Percentiles rank a stretch among this genome's conserved stretches.
Evolutionary conservation across 2,113 vertebrate genomes (phyloP).

Genomic region (Oncorhynchus keta): DNA sequence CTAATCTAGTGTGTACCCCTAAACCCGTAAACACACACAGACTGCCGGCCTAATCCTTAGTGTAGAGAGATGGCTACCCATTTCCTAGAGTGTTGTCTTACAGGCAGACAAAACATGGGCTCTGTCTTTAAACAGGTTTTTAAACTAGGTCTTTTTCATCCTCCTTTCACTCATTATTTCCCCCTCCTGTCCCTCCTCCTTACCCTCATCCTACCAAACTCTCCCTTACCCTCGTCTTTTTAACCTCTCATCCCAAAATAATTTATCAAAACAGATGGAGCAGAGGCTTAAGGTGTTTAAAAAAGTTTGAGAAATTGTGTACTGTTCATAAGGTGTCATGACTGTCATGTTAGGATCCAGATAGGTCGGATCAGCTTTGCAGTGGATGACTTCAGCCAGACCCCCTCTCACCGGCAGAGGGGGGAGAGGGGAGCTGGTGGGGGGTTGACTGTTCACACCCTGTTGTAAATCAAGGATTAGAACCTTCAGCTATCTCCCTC

Average conservation of each 20-base stretch:
- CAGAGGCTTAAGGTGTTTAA: too few relatives aligned
- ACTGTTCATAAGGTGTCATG: too few relatives aligned
- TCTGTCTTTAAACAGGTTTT: slow-evolving; percentile 9
- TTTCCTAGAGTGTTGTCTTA: slow-evolving; percentile 32
- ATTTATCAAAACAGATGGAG: background rate
- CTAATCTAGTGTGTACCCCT: slow-evolving; percentile 73
- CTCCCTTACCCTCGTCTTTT: background rate
- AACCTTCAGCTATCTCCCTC: too few relatives aligned
- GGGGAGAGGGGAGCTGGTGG: too few relatives aligned
- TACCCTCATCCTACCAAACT: background rate
- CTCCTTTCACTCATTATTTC: slow-evolving; percentile 21
- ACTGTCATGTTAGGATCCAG: too few relatives aligned
- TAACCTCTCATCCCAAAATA: background rate
- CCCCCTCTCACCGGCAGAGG: too few relatives aligned
- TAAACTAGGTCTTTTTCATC: background rate
- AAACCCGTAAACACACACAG: slow-evolving; percentile 68
- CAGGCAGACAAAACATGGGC: slow-evolving; percentile 17
- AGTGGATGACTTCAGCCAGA: too few relatives aligned
- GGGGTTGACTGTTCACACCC: too few relatives aligned
- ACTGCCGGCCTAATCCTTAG: slow-evolving; percentile 61
- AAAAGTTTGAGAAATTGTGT: too few relatives aligned
- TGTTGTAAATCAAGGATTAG: too few relatives aligned
- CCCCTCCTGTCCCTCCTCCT: background rate
- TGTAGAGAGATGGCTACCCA: slow-evolving; percentile 49
- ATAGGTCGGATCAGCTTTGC: too few relatives aligned